Conservation (phyloP, 2,797 vertebrate genomes). For the Simalia tracyae region DNA sequence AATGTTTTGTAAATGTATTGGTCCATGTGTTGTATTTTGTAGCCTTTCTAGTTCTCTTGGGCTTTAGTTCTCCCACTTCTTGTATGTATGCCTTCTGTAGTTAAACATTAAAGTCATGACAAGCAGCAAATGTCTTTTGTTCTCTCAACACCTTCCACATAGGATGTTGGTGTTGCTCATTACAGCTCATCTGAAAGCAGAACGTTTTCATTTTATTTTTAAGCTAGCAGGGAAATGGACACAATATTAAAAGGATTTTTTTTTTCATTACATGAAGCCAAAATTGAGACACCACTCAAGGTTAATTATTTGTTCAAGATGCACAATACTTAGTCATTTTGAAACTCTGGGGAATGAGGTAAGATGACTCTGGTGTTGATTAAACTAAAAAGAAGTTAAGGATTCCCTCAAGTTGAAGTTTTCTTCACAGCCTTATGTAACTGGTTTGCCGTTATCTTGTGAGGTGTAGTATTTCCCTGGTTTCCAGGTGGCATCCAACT, state of each 20-base stretch:
- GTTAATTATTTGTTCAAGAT: neutral
- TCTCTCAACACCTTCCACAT: slow-evolving; percentile 56
- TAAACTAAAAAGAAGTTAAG: too few species aligned
- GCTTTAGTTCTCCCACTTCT: slow-evolving; percentile 93
- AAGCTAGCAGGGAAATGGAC: neutral
- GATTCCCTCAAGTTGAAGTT: too few species aligned
- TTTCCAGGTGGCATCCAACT: too few species aligned
- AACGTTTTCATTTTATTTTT: neutral
- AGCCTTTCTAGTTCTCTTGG: slow-evolving; percentile 91
- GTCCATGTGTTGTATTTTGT: slow-evolving; percentile 97
- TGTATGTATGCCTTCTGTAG: slow-evolving; percentile 95
- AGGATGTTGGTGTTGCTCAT: slow-evolving; percentile 2
- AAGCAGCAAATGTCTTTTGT: slow-evolving; percentile 65
- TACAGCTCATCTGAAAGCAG: neutral
- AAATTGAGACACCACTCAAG: neutral
- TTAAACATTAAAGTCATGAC: slow-evolving; percentile 93
- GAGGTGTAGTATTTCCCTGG: too few species aligned
- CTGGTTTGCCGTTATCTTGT: too few species aligned
- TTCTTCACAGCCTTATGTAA: too few species aligned
- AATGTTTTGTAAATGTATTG: slow-evolving; percentile 98
- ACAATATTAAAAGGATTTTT: neutral
- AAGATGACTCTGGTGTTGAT: neutral
- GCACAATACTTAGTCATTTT: neutral
- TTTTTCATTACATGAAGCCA: neutral
- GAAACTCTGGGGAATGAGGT: neutral